Evolutionary conservation across 2,113 vertebrate species (phyloP).

Genomic region (Diadophis punctatus): DNA sequence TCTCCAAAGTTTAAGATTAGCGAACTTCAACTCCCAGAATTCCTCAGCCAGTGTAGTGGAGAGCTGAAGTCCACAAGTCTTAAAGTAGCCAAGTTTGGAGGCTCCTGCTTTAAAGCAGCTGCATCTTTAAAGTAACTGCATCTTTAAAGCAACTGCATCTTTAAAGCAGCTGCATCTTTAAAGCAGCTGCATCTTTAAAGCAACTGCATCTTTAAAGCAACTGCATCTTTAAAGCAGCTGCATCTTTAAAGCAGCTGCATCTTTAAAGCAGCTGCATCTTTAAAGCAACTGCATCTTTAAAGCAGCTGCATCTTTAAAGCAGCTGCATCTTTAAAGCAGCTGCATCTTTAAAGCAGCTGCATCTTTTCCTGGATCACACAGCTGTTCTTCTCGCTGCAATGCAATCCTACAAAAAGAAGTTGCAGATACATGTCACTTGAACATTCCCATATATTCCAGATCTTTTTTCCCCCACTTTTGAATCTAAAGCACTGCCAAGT

Average conservation of each 20-base stretch:
- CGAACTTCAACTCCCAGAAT: not conserved
- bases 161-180: not conserved
- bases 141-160: too few relatives aligned
- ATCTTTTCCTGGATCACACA: not conserved
- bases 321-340: not conserved
- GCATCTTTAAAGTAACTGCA: not conserved
- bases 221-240: not conserved
- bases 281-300: too few relatives aligned
- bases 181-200: not conserved
- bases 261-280: not conserved
- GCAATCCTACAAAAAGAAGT: not conserved
- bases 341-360: not conserved
- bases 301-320: too few relatives aligned
- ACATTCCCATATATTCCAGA: not conserved
- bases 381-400: not conserved
- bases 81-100: too few relatives aligned
- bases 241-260: not conserved
- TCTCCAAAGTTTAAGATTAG: not conserved
- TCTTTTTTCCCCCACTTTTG: not conserved
- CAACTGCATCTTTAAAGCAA: too few relatives aligned
- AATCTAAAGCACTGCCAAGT: not conserved
- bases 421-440: not conserved
- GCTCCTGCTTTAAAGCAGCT: too few relatives aligned
- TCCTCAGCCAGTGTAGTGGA: not conserved
- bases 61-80: too few relatives aligned